Conservation (phyloP, 1,140 invertebrate genomes). For the Penaeus vannamei region DNA sequence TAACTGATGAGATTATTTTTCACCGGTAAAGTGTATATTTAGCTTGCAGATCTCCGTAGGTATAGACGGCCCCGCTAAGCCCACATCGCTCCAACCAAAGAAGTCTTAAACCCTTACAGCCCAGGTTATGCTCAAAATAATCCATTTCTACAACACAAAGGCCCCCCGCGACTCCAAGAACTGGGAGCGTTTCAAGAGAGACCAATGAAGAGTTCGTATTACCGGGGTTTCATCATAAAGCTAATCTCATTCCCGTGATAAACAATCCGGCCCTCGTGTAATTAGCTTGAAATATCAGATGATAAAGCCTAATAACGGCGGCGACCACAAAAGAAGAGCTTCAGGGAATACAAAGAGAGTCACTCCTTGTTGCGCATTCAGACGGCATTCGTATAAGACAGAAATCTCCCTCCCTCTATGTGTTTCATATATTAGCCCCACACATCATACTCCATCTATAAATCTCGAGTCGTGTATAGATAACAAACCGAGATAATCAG, state of each 20-base stretch:
- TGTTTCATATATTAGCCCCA: slow-evolving; percentile 57
- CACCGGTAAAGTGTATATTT: slow-evolving; percentile 43
- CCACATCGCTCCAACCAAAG: no score
- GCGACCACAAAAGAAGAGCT: slow-evolving; percentile 58
- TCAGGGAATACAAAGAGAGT: background rate
- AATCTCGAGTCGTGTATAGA: slow-evolving; percentile 32
- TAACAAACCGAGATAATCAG: slow-evolving; percentile 26
- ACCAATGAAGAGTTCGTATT: background rate
- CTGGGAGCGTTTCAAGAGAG: no score
- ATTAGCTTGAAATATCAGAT: slow-evolving; percentile 63
- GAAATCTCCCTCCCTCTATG: slow-evolving; percentile 59
- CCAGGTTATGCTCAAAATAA: no score
- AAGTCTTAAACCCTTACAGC: no score
- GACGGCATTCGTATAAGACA: slow-evolving; percentile 56
- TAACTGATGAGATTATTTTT: slow-evolving; percentile 54
- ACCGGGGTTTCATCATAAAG: slow-evolving; percentile 54
- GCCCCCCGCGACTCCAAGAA: no score
- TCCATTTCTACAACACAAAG: no score
- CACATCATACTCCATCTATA: slow-evolving; percentile 52
- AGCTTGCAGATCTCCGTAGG: background rate
- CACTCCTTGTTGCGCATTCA: slow-evolving; percentile 54
- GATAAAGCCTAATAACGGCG: slow-evolving; percentile 56
- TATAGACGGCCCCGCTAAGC: no score
- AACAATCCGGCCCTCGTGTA: slow-evolving; percentile 51
- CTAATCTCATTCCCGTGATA: slow-evolving; percentile 59